Percentiles rank a stretch among this genome's conserved stretches.
Evolutionary conservation across 2,113 vertebrate species (phyloP).

Genomic region (Siniperca chuatsi): DNA sequence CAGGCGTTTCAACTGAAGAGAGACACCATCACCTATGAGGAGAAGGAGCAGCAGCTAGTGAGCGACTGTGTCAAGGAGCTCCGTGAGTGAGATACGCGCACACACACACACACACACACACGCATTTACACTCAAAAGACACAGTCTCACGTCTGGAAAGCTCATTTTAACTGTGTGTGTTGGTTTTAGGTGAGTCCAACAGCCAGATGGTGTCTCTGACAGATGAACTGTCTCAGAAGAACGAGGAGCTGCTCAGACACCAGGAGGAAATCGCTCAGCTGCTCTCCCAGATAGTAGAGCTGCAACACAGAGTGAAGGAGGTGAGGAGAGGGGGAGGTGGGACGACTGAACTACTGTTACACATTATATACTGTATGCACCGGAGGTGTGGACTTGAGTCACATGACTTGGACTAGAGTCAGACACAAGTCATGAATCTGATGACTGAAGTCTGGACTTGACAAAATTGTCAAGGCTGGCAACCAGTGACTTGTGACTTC

Average conservation of each 20-base stretch:
- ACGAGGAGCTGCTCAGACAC: conserved; percentile 90
- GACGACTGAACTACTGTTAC: background rate
- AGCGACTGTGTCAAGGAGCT: conserved; percentile 97
- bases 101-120: background rate
- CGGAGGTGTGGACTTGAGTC: background rate
- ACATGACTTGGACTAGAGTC: too few species aligned
- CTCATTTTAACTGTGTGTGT: background rate
- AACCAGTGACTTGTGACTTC: too few species aligned
- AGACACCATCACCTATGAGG: conserved; percentile 95
- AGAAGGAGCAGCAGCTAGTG: conserved; percentile 96
- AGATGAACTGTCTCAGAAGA: conserved; percentile 92
- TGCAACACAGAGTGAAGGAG: conserved; percentile 95
- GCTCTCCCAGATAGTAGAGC: conserved; percentile 94
- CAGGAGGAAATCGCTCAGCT: conserved; percentile 97
- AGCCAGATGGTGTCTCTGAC: conserved; percentile 93
- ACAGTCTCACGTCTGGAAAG: background rate
- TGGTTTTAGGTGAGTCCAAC: conserved; percentile 91
- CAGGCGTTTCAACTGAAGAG: conserved; percentile 95
- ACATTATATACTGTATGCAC: background rate
- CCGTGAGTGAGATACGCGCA: conserved; percentile 85
- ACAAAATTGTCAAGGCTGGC: too few species aligned
- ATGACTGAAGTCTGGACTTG: too few species aligned
- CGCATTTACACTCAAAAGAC: background rate
- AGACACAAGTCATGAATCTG: too few species aligned
- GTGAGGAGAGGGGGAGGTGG: conserved; percentile 56